Evolutionary conservation across 2,888 invertebrate genomes (phyloP).

Genomic region (Clepsis dumicolana): DNA sequence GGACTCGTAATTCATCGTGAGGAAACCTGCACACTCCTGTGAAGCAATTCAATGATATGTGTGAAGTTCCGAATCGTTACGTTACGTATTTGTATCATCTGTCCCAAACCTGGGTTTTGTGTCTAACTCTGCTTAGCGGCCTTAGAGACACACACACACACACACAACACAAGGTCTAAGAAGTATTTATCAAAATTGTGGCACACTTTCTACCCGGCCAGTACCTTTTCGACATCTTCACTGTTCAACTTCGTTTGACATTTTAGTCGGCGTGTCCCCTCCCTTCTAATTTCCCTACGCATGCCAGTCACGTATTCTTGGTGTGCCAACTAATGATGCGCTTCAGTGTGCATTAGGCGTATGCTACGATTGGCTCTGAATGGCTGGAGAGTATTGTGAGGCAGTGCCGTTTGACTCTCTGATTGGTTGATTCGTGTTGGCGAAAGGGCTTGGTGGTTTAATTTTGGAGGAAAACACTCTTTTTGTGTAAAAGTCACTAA

Average conservation of each 20-base stretch:
- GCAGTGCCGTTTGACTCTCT: neutral
- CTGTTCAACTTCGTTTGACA: neutral
- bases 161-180: too few species aligned
- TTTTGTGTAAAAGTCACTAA: too few species aligned
- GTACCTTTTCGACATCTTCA: neutral
- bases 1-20: too few species aligned
- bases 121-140: too few species aligned
- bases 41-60: too few species aligned
- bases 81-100: too few species aligned
- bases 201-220: neutral
- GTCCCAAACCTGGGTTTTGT: too few species aligned
- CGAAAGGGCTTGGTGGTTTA: too few species aligned
- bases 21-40: too few species aligned
- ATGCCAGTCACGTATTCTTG: conserved; percentile 34
- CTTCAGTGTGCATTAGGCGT: conserved; percentile 38
- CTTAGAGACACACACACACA: too few species aligned
- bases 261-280: neutral
- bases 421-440: neutral
- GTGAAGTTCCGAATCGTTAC: too few species aligned
- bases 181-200: neutral
- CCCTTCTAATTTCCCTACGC: conserved; percentile 35
- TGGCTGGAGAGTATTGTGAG: conserved; percentile 20
- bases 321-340: conserved; percentile 39
- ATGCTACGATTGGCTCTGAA: conserved; percentile 24
- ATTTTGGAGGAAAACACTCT: too few species aligned